Base-by-base conservation (phyloP, 2,888 invertebrate species). In the Torymus tubicola region DNA sequence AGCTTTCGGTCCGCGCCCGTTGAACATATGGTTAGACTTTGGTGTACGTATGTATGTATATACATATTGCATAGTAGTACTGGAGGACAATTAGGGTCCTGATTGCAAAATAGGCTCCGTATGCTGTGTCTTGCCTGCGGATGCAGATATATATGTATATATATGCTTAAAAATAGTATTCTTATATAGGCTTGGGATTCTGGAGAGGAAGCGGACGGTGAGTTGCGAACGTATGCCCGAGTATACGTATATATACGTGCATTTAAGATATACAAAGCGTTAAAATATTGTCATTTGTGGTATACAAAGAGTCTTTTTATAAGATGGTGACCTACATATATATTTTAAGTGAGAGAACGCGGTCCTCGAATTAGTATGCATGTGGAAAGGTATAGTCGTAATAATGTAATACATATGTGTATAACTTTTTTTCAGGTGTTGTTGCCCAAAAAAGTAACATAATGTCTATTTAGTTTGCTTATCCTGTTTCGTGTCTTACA, bases 101-200 rank as follows among this genome's bases (percentile, higher is more conserved):
- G 63, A 76, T 80, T 76, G 63, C 61, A 67, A 72, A 80, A 80
- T 68, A 57, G 63, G 68, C 53, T 69, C 67, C 68, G 55, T 64
- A 58, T 69, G 67, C 42, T 58, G 42, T 42, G 65, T 16, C 13
- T 63, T 18, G 8, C 18, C 8, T 50, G 58, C 31, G 65, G 52
- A 72, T 64, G 71, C 42, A 24, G 58, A 31, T 13, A 70, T 52
- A 42, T 13, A 12, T 21, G 16, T 2, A 16, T 58, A n/a, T 57
- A 31, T 13, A n/a, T 31, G 21, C n/a, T 65, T 53, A 68, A 55
- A 24, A 31, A 55, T 74, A 42, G 8, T 42, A 42, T 42, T 42
- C 53, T 70, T 65, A n/a, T n/a, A n/a, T n/a, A 58, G 8, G 42
- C 65, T 65, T 24, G 16, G 57, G 58, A 70, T 58, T 58, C 24